These are phyloP conservation scores for Gastracanthus pulcherrimus DNA, from an alignment of 2,888 invertebrate species.

Conservation along the genomic window DNA sequence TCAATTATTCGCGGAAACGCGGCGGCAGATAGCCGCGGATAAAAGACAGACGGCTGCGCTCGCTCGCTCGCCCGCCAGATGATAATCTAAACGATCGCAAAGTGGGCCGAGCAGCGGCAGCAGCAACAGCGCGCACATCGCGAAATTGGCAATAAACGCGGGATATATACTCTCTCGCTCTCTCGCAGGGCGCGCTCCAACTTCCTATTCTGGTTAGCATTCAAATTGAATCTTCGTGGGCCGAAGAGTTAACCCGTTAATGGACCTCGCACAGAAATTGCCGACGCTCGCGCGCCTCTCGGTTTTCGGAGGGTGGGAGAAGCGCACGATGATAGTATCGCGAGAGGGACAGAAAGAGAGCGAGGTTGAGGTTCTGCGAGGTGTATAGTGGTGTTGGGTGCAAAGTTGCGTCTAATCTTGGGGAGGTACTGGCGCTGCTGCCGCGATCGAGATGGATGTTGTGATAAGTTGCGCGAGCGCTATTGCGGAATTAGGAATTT, in stretches of 20 bases:
- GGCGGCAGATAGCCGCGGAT: slow-evolving; percentile 41
- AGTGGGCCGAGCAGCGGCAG: slow-evolving; percentile 74
- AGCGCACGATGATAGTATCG: background rate
- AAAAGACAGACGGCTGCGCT: slow-evolving; percentile 53
- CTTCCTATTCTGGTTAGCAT: slow-evolving; percentile 76
- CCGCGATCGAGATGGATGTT: slow-evolving; percentile 15
- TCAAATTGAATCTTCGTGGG: slow-evolving; percentile 76
- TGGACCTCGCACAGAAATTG: slow-evolving; percentile 73
- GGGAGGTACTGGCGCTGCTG: background rate
- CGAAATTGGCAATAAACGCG: slow-evolving; percentile 75
- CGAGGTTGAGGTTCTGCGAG: background rate
- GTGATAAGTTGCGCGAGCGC: background rate
- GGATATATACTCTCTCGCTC: slow-evolving; percentile 67
- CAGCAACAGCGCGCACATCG: slow-evolving; percentile 56
- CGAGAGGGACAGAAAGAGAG: background rate
- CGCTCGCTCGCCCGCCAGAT: too few relatives aligned
- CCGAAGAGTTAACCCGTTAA: slow-evolving; percentile 75
- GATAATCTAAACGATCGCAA: slow-evolving; percentile 76
- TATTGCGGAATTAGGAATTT: slow-evolving; percentile 3
- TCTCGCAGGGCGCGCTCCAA: slow-evolving; percentile 67
- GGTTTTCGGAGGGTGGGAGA: too few relatives aligned
- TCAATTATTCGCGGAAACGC: slow-evolving; percentile 67
- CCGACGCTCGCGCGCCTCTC: slow-evolving; percentile 64
- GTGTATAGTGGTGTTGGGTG: background rate
- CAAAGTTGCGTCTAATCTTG: background rate